These are phyloP conservation scores for Cyprinodon diabolis DNA, from an alignment of 2,797 vertebrate species.

Conservation along the genomic window DNA sequence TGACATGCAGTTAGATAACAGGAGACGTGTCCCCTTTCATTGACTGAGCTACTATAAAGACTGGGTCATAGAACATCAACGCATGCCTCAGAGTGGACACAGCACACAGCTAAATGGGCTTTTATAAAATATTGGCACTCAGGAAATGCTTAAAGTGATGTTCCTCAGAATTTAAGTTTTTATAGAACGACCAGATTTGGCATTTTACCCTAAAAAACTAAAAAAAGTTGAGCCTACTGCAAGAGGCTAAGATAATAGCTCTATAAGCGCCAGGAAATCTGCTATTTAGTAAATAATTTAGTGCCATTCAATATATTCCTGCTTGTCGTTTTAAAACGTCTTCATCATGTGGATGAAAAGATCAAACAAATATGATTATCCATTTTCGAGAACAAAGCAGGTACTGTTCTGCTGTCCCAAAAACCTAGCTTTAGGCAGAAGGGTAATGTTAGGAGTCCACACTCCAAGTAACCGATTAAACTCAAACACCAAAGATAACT, in stretches of 20 bases:
- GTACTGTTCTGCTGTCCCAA: conserved; percentile 52
- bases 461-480: conserved; percentile 23
- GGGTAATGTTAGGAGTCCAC: conserved; percentile 7
- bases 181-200: neutral
- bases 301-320: neutral
- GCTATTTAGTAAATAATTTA: conserved; percentile 35
- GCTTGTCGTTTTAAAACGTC: conserved; percentile 20
- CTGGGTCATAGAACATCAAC: conserved; percentile 41
- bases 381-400: conserved; percentile 62
- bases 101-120: conserved; percentile 21
- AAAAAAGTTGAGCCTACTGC: conserved; percentile 29
- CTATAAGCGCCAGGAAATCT: conserved; percentile 18
- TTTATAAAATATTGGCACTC: conserved; percentile 17
- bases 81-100: conserved; percentile 29
- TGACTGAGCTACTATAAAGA: conserved; percentile 38
- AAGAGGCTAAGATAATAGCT: conserved; percentile 33
- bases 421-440: conserved; percentile 35
- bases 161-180: conserved; percentile 5
- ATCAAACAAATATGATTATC: conserved; percentile 54
- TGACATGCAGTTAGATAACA: conserved; percentile 35
- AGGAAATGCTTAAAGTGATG: conserved; percentile 13
- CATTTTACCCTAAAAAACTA: conserved; percentile 10
- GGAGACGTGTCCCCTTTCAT: conserved; percentile 37
- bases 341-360: conserved; percentile 50
- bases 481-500: neutral